Percentiles rank a stretch among this genome's conserved stretches.
phyloP scores from a whole-genome alignment of 92 coral and sea anemone genomes.

The Porites evermanni region DNA sequence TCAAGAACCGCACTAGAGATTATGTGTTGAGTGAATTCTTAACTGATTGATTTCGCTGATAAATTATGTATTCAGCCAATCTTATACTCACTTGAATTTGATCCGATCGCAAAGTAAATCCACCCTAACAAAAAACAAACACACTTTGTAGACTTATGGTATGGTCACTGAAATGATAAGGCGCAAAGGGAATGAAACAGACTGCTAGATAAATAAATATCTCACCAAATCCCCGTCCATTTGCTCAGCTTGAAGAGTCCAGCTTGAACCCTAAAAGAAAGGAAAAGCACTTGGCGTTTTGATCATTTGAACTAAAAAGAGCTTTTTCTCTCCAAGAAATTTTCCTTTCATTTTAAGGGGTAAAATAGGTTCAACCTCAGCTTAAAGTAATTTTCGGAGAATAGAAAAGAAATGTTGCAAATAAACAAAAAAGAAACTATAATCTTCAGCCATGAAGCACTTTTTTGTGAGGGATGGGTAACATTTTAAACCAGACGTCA shows the following conservation, averaged over 20 bases:
- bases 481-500: too few species aligned
- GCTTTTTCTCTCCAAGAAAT: background rate
- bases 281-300: too few species aligned
- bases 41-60: background rate
- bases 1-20: background rate
- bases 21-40: background rate
- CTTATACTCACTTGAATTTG: constrained; percentile 77
- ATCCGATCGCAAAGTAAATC: constrained; percentile 82
- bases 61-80: background rate
- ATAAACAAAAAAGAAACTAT: too few species aligned
- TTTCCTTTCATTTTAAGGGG: background rate
- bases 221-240: constrained; percentile 91
- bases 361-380: too few species aligned
- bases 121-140: constrained; percentile 22
- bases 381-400: too few species aligned
- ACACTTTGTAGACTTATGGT: background rate
- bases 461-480: too few species aligned
- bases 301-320: background rate
- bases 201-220: background rate
- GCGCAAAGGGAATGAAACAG: background rate
- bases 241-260: constrained; percentile 92
- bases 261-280: constrained; percentile 81
- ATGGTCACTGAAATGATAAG: background rate
- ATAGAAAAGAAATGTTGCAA: too few species aligned
- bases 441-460: too few species aligned